Evolutionary conservation across 1,140 invertebrate species (phyloP).

Genomic region (Streblospio benedicti): DNA sequence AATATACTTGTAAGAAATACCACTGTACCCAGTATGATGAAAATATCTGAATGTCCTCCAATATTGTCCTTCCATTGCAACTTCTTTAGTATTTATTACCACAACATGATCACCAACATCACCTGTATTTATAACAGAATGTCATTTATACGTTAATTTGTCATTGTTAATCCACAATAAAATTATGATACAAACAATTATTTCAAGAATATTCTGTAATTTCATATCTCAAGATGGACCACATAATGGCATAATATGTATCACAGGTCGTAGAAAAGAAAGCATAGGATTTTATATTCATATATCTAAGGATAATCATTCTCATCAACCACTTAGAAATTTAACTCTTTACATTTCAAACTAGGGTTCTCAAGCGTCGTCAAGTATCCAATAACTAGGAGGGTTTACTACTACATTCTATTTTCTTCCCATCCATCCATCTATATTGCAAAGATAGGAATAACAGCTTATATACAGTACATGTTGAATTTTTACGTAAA

Average conservation of each 20-base stretch:
- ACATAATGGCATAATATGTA: neutral
- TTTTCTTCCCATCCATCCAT: no score
- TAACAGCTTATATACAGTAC: no score
- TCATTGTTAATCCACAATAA: neutral
- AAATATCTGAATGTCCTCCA: slow-evolving; percentile 85
- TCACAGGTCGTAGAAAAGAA: neutral
- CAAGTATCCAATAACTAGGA: no score
- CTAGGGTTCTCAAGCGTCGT: no score
- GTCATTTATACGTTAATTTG: neutral
- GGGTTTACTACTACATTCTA: no score
- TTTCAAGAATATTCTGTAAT: neutral
- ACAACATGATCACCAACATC: slow-evolving; percentile 92
- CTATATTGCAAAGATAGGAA: no score
- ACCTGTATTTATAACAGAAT: slow-evolving; percentile 49
- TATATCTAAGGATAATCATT: no score
- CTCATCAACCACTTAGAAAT: no score
- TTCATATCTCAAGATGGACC: neutral
- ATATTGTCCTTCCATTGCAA: slow-evolving; percentile 79
- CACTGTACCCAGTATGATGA: slow-evolving; percentile 68
- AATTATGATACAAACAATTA: neutral
- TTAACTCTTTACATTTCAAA: no score
- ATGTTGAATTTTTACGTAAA: no score
- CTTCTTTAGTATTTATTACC: slow-evolving; percentile 81
- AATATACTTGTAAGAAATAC: neutral
- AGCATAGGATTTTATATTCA: no score